Conservation (phyloP, 2,797 vertebrate genomes). For the Borostomias antarcticus region DNA sequence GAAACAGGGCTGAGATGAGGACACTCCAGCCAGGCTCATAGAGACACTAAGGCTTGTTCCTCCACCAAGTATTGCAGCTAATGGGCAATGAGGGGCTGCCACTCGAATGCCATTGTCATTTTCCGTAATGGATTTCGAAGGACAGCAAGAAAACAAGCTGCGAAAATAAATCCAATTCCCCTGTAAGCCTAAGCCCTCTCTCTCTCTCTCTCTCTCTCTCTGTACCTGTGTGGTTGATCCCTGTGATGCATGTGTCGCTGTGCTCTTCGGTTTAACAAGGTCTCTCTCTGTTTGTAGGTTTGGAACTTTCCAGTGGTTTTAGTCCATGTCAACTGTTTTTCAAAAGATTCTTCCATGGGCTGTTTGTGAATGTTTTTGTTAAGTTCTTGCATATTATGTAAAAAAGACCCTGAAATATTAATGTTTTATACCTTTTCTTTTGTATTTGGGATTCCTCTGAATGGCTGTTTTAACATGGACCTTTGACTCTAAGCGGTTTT, state of each 20-base stretch:
- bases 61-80: constrained; percentile 48
- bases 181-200: constrained; percentile 36
- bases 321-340: constrained; percentile 23
- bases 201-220: constrained; percentile 37
- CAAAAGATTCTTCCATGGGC: constrained; percentile 30
- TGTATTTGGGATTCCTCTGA: constrained; percentile 52
- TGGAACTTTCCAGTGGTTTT: constrained; percentile 23
- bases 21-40: constrained; percentile 35
- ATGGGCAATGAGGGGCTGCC: constrained; percentile 45
- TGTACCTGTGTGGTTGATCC: constrained; percentile 36
- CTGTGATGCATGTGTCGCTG: constrained; percentile 31
- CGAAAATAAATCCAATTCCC: constrained; percentile 52
- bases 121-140: constrained; percentile 41
- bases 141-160: constrained; percentile 48
- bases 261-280: constrained; percentile 52
- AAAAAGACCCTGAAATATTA: constrained; percentile 38
- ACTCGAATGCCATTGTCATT: constrained; percentile 27
- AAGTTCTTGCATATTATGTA: constrained; percentile 56
- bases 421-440: constrained; percentile 69
- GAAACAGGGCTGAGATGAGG: constrained; percentile 31
- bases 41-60: constrained; percentile 44
- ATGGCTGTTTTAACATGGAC: constrained; percentile 40
- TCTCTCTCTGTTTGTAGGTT: constrained; percentile 21
- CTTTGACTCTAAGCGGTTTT: constrained; percentile 44
- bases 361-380: constrained; percentile 32